A percentile compares a stretch with the other conserved stretches of the same genome.
Conservation (phyloP, 2,888 invertebrate genomes). For the Drosophila monieri region DNA sequence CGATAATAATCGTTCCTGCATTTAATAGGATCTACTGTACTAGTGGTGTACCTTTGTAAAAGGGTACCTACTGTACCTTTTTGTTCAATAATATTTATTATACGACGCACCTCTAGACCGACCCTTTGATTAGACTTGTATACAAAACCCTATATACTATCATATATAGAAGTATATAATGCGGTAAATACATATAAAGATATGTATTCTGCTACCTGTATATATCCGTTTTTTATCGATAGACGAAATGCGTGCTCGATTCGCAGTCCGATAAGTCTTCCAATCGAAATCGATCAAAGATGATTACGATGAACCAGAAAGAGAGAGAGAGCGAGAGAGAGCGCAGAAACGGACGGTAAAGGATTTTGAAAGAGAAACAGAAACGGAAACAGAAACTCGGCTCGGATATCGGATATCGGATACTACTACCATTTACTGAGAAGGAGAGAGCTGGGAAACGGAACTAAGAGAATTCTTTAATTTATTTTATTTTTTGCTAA, state of each 20-base stretch:
- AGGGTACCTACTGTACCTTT: conserved; percentile 52
- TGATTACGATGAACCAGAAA: background rate
- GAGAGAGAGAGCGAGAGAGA: background rate
- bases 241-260: no score
- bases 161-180: no score
- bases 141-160: background rate
- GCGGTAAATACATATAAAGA: conserved; percentile 4
- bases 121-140: conserved; percentile 14
- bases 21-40: conserved; percentile 36
- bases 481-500: conserved; percentile 54
- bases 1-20: conserved; percentile 39
- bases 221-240: conserved; percentile 6
- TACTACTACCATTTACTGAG: background rate
- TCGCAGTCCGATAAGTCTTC: conserved; percentile 45
- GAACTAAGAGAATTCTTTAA: conserved; percentile 26
- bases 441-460: conserved; percentile 4
- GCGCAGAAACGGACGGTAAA: background rate
- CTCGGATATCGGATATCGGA: background rate
- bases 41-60: no score
- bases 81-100: conserved; percentile 65
- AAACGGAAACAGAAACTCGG: background rate
- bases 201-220: conserved; percentile 2
- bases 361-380: background rate
- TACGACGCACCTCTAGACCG: background rate
- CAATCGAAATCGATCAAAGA: conserved; percentile 23